Percentiles rank a stretch among this genome's conserved stretches.
Evolutionary conservation across 2,797 vertebrate species (phyloP).

Genomic region (Scolopax bukidnonensis): DNA sequence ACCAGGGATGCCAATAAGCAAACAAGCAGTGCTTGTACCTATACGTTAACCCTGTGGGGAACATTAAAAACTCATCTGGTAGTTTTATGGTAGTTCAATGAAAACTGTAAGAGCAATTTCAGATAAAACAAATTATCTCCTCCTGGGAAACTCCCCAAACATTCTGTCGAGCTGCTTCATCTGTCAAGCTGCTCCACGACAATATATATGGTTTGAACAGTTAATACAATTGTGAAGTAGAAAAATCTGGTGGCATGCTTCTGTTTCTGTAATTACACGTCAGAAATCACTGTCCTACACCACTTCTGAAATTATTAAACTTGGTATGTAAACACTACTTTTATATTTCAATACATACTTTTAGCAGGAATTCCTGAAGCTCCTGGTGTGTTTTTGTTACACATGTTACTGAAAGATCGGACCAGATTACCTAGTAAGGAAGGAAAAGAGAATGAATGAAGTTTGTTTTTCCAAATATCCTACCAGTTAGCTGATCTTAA

Average conservation of each 20-base stretch:
- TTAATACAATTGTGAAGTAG: background rate
- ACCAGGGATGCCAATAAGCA: background rate
- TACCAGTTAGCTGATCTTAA: background rate
- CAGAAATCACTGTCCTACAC: background rate
- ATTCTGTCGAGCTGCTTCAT: background rate
- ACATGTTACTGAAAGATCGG: conserved; percentile 80
- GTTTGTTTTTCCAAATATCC: background rate
- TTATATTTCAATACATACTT: conserved; percentile 74
- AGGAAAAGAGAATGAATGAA: background rate
- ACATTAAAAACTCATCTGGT: background rate
- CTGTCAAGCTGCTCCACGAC: background rate
- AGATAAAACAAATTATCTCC: background rate
- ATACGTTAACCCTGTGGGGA: background rate
- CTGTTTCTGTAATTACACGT: background rate
- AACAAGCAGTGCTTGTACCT: background rate
- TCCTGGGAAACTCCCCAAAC: background rate
- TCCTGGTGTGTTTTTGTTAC: conserved; percentile 86
- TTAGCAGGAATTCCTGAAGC: conserved; percentile 83
- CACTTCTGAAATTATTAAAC: background rate
- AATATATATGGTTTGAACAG: background rate
- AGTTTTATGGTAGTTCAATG: background rate
- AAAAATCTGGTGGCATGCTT: background rate
- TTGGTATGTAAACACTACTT: background rate
- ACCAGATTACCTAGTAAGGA: conserved; percentile 81
- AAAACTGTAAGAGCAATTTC: background rate